Evolutionary conservation across 2,797 vertebrate species (phyloP).

Genomic region (Neomorphus geoffroyi): DNA sequence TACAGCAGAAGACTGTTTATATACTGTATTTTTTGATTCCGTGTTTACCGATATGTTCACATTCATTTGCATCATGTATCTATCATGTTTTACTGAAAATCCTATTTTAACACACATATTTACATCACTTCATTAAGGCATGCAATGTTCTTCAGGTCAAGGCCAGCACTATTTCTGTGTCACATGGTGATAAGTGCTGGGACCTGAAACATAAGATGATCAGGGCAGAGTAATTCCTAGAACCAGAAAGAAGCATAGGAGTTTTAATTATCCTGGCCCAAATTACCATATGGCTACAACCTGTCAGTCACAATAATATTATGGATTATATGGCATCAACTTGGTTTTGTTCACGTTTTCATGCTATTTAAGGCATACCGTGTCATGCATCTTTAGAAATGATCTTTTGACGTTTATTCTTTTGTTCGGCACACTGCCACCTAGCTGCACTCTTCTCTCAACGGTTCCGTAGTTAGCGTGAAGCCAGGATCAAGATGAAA

Average conservation of each 20-base stretch:
- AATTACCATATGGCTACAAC: not conserved
- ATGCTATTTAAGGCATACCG: not conserved
- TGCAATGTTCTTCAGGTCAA: not conserved
- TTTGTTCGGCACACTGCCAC: slow-evolving; percentile 19
- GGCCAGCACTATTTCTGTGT: not conserved
- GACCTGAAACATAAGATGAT: not conserved
- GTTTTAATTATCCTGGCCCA: not conserved
- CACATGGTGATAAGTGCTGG: not conserved
- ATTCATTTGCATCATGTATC: not conserved
- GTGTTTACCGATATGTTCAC: not conserved
- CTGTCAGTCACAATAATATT: not conserved
- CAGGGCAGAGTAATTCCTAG: not conserved
- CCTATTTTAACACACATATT: not conserved
- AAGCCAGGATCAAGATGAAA: not conserved
- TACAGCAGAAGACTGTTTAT: not conserved
- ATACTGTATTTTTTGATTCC: not conserved
- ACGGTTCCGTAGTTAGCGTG: not conserved
- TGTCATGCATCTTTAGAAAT: not conserved
- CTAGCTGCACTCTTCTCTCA: not conserved
- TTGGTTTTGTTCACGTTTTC: not conserved
- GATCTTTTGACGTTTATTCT: not conserved
- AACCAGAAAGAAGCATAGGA: not conserved
- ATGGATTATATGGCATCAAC: not conserved
- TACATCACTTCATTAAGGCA: not conserved
- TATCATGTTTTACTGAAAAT: not conserved